phyloP scores from a whole-genome alignment of 2,797 vertebrate genomes.

The Brachymystax lenok region DNA sequence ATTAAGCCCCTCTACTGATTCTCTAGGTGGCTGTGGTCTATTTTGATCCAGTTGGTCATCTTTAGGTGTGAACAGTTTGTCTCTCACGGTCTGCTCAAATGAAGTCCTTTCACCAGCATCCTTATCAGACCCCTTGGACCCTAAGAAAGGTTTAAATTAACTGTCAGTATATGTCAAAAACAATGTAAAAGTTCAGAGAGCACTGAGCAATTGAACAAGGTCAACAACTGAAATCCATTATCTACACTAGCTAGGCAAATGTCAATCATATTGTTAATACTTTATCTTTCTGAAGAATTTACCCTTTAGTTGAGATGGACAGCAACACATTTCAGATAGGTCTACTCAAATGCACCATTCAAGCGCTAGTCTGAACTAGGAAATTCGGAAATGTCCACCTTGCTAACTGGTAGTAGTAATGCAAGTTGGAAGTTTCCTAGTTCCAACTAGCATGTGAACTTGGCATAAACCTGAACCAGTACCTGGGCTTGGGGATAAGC shows the following conservation, averaged over 20 bases:
- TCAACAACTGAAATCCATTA: background rate
- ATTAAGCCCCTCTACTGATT: slow-evolving; percentile 6
- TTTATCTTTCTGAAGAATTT: background rate
- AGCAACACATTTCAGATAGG: background rate
- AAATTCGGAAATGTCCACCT: too few species aligned
- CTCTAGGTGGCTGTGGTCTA: slow-evolving; percentile 22
- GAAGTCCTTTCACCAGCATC: slow-evolving; percentile 41
- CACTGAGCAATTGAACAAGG: background rate
- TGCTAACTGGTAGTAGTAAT: too few species aligned
- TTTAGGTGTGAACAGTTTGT: slow-evolving; percentile 29
- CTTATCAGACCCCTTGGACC: slow-evolving; percentile 20
- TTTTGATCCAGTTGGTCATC: slow-evolving; percentile 10
- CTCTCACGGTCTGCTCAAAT: slow-evolving; percentile 35
- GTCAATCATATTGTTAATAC: background rate
- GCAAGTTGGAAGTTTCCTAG: too few species aligned
- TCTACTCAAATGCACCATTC: background rate
- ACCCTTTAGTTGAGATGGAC: background rate
- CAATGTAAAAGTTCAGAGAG: background rate
- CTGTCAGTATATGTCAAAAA: background rate
- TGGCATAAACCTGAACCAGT: too few species aligned
- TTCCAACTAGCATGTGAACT: too few species aligned
- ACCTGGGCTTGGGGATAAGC: too few species aligned
- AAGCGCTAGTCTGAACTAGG: too few species aligned
- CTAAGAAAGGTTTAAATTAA: slow-evolving; percentile 44
- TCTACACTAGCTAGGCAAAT: background rate